Evolutionary conservation across 2,888 invertebrate genomes (phyloP), one percentile per base, ranked within the genome.

Genomic region (Cheilosia soror): DNA sequence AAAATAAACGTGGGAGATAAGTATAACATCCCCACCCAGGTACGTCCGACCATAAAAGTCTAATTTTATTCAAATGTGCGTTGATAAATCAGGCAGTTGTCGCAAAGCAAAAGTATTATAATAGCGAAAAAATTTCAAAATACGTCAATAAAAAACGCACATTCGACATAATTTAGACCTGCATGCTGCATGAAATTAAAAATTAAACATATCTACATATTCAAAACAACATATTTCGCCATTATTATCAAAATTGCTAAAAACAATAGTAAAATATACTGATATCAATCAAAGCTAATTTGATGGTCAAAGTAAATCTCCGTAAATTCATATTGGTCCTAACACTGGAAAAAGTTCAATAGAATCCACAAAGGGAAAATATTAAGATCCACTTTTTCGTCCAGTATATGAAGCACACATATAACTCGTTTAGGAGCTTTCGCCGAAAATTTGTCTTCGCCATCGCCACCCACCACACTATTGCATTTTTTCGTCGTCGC

Each of bases 1-100:
- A 5, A 6, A 6, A 25, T 6, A 20, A 49, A 9, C 15, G 25
- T 25, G 49, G 49, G 25, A 25, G 49, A 49, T 25, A 49, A 49
- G 49, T 49, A 49, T 49, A 49, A n/a, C 25, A 49, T 49, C 25
- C 49, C 49, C 49, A 49, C 49, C 49, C 3, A 49, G 49, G 49
- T 49, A 49, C 25, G 49, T 49, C 6, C 49, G 25, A 7, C 20
- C 25, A 49, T 7, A 20, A 49, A 25, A 49, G 7, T 20, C 49
- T 20, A 49, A 20, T 13, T 20, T 49, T 25, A 42, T n/a, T 42
- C n/a, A 42, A 42, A 42, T 42, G 42, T n/a, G 42, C n/a, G 42
- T 42, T 33, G 33, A 33, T 7, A 33, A 33, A 33, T 33, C 31
- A 33, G 33, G 33, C 33, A 33, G 33, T 33, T 33, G 31, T 31